Percentiles rank a stretch among this genome's conserved stretches.
Conservation (phyloP, 2,113 vertebrate species). For the Bungarus multicinctus region DNA sequence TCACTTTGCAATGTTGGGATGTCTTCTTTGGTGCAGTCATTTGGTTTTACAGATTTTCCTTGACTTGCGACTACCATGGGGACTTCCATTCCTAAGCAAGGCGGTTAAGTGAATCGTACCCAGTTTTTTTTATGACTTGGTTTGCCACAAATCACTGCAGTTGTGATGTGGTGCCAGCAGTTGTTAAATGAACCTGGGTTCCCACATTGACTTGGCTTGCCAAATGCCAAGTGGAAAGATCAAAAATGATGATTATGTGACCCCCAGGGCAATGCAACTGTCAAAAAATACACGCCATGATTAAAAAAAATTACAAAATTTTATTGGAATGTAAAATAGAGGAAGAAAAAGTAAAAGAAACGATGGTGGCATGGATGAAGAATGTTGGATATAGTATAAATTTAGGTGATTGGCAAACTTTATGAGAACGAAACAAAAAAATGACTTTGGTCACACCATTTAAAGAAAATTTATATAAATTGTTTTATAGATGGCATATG, state of each 20-base stretch:
- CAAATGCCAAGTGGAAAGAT: neutral
- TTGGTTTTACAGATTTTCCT: neutral
- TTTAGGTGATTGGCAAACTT: too few relatives aligned
- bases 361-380: too few relatives aligned
- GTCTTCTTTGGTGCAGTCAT: neutral
- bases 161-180: neutral
- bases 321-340: too few relatives aligned
- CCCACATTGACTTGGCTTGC: neutral
- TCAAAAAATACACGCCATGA: neutral
- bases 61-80: neutral
- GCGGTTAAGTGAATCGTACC: neutral
- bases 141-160: neutral
- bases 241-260: neutral
- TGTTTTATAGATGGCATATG: too few relatives aligned
- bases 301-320: too few relatives aligned
- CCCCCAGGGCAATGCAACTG: neutral
- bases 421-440: too few relatives aligned
- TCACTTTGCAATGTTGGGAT: constrained; percentile 1
- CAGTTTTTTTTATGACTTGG: neutral
- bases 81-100: neutral
- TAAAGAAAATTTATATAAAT: too few relatives aligned
- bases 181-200: neutral
- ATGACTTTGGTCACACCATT: too few relatives aligned
- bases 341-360: too few relatives aligned
- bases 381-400: too few relatives aligned